Evolutionary conservation across 2,888 invertebrate species (phyloP), one percentile per base, ranked within the genome.

Genomic region (Himalopsyche tibetana): DNA sequence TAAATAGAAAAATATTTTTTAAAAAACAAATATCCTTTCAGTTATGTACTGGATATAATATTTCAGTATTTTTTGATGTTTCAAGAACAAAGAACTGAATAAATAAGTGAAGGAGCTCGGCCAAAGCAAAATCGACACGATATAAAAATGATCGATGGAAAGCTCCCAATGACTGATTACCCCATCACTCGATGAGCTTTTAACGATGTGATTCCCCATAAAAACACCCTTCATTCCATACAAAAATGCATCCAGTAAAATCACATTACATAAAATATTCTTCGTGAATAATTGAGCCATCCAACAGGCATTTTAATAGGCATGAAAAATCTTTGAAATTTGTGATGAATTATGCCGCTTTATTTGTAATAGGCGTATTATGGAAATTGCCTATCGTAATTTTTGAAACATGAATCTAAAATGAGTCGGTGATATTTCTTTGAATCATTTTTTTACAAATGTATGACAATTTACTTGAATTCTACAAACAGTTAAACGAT

Each of bases 281-380:
- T 63, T 63, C 19, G 63, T 63, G 63, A 63, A 63, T 63, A 63
- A 63, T 63, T 63, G 63, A 63, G 63, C 63, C 63, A 63, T 63
- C 63, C 19, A 19, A n/a, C 19, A 11, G 28, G 63, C 28, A 63
- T 63, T 63, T 63, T 63, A 63, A 63, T 63, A 63, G 63, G 63
- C 63, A 63, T 63, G 63, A 63, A 63, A 63, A 63, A 19, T 63
- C 63, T 63, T 63, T 19, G 63, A 63, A 63, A 63, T 63, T 63
- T 6, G 2, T 19, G 63, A 63, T 63, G 19, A 63, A 63, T 63
- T 63, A 19, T n/a, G 8, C 8, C 15, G 63, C 63, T 56, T 56
- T 56, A 56, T n/a, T 56, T 56, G n/a, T n/a, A 56, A 56, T n/a
- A n/a, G 56, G 56, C 9, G 56, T n/a, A 63, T 63, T 63, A 19